phyloP scores from a whole-genome alignment of 2,888 invertebrate genomes.

The Thyatira batis region DNA sequence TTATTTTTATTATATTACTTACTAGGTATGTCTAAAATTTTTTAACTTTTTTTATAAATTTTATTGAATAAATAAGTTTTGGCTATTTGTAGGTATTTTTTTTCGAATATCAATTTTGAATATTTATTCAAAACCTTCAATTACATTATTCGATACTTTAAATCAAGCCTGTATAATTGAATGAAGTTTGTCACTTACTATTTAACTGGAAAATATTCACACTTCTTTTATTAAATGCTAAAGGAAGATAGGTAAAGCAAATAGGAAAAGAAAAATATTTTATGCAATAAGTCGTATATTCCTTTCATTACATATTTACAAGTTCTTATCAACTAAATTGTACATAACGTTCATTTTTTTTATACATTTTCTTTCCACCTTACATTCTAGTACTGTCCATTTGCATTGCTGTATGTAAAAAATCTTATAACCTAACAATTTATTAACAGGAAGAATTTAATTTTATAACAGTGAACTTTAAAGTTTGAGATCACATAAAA shows the following conservation, averaged over 20 bases:
- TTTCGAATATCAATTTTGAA: no score
- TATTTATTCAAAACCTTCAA: no score
- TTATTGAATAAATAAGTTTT: no score
- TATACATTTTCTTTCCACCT: conserved; percentile 52
- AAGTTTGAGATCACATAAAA: conserved; percentile 43
- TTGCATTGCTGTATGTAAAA: conserved; percentile 51
- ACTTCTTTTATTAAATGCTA: no score
- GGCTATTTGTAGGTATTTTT: no score
- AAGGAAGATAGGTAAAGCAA: background rate
- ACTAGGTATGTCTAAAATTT: no score
- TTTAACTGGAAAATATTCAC: no score
- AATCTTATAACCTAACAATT: conserved; percentile 38
- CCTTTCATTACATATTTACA: conserved; percentile 71
- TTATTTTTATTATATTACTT: no score
- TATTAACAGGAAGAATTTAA: conserved; percentile 33
- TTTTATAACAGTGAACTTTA: conserved; percentile 35
- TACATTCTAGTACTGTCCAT: conserved; percentile 70
- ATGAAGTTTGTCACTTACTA: no score
- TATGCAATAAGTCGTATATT: conserved; percentile 66
- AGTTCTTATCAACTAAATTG: conserved; percentile 53
- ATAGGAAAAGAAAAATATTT: conserved; percentile 12
- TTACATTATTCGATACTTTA: no score
- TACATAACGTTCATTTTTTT: conserved; percentile 45
- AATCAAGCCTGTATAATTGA: no score
- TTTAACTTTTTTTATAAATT: no score